Evolutionary conservation across 2,113 vertebrate species (phyloP).

Genomic region (Plestiodon gilberti): DNA sequence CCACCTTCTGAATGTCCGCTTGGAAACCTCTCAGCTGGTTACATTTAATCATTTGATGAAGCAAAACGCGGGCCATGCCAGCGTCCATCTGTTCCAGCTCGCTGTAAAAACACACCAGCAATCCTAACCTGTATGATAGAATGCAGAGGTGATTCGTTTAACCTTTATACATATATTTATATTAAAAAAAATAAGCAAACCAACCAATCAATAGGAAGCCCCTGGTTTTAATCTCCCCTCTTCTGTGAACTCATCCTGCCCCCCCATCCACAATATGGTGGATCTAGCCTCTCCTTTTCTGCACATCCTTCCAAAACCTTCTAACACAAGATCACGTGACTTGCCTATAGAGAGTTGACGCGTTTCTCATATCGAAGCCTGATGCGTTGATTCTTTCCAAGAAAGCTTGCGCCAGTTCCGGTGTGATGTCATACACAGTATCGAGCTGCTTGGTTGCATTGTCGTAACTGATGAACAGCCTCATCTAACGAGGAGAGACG

Average conservation of each 20-base stretch:
- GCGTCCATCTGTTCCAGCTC: constrained; percentile 75
- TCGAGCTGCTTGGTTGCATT: constrained; percentile 86
- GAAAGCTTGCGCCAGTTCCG: constrained; percentile 75
- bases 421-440: constrained; percentile 79
- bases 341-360: constrained; percentile 82
- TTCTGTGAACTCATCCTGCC: neutral
- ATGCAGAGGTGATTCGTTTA: constrained; percentile 2
- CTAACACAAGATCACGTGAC: neutral
- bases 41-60: constrained; percentile 87
- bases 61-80: constrained; percentile 73
- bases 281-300: neutral
- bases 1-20: constrained; percentile 77
- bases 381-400: constrained; percentile 77
- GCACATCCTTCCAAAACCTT: neutral
- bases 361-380: constrained; percentile 80
- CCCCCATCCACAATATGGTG: too few relatives aligned
- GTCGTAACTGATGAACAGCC: constrained; percentile 83
- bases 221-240: neutral
- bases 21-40: constrained; percentile 76
- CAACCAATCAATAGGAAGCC: neutral
- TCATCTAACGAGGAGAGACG: constrained; percentile 68
- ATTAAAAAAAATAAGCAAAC: too few relatives aligned
- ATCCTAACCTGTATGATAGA: constrained; percentile 73
- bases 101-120: constrained; percentile 84
- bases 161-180: too few relatives aligned